A percentile compares a stretch with the other conserved stretches of the same genome.
phyloP scores from a whole-genome alignment of 1,140 invertebrate species.

The Psix sp. region DNA sequence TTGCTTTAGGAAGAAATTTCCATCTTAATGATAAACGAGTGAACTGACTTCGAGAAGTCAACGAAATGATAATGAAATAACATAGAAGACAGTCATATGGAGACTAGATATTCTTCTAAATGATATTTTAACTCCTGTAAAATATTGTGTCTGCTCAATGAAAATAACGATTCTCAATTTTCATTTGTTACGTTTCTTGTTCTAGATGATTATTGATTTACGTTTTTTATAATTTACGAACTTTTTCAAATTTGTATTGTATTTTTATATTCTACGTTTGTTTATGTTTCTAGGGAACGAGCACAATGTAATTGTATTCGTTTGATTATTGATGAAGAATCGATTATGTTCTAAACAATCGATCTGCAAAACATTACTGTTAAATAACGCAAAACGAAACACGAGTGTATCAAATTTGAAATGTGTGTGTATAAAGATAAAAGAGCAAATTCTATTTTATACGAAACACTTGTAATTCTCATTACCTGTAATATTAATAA shows the following conservation, averaged over 20 bases:
- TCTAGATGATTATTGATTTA: constrained; percentile 3
- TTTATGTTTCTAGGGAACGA: not conserved
- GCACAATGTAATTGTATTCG: not conserved
- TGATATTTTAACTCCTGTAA: constrained; percentile 49
- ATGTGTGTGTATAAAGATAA: constrained; percentile 67
- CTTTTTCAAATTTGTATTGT: not conserved
- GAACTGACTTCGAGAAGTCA: constrained; percentile 1
- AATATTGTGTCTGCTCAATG: constrained; percentile 54
- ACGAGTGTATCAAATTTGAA: constrained; percentile 72
- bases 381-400: constrained; percentile 48
- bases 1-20: constrained; percentile 11
- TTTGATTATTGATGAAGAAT: constrained; percentile 9
- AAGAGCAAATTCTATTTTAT: constrained; percentile 68
- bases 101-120: constrained; percentile 47
- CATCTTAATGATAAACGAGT: constrained; percentile 2
- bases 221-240: constrained; percentile 7
- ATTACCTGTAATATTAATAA: constrained; percentile 45
- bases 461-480: constrained; percentile 57
- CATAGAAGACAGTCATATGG: constrained; percentile 15
- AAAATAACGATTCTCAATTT: constrained; percentile 28
- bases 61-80: constrained; percentile 12
- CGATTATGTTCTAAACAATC: constrained; percentile 28
- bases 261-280: not conserved
- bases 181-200: constrained; percentile 18
- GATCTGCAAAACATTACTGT: constrained; percentile 39